A percentile compares a stretch with the other conserved stretches of the same genome.
phyloP scores from a whole-genome alignment of 2,797 vertebrate species.

The Sebastes taczanowskii region DNA sequence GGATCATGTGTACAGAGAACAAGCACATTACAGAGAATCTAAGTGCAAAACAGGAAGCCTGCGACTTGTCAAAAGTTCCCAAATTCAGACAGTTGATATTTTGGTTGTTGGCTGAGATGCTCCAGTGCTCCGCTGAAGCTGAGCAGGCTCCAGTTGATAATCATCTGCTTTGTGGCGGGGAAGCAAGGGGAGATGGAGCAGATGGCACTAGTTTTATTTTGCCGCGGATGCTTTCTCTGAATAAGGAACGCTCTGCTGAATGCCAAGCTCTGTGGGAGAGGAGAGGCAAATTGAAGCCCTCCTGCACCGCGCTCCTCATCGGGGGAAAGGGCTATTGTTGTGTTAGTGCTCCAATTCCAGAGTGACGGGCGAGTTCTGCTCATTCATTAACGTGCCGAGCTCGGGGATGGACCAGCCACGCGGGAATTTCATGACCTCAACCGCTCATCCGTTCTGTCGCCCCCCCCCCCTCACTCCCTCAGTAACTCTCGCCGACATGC shows the following conservation, averaged over 20 bases:
- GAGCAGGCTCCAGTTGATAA: constrained; percentile 76
- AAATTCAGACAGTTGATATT: constrained; percentile 65
- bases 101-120: constrained; percentile 61
- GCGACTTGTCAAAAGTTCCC: constrained; percentile 63
- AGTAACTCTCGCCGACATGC: constrained; percentile 43
- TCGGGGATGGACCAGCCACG: constrained; percentile 63
- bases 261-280: constrained; percentile 80
- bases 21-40: constrained; percentile 32
- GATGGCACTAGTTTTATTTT: constrained; percentile 79
- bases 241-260: constrained; percentile 81
- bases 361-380: constrained; percentile 69
- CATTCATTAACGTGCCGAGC: constrained; percentile 74
- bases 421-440: constrained; percentile 75
- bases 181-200: constrained; percentile 72
- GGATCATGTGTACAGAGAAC: constrained; percentile 43
- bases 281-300: constrained; percentile 78
- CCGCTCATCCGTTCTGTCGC: constrained; percentile 27
- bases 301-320: constrained; percentile 60
- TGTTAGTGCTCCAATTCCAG: constrained; percentile 68
- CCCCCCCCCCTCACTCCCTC: not conserved
- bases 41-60: constrained; percentile 48
- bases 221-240: constrained; percentile 78
- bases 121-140: constrained; percentile 59
- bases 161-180: constrained; percentile 76
- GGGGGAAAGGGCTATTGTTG: constrained; percentile 65